phyloP scores from a whole-genome alignment of 2,113 vertebrate species.

The Toxostoma redivivum region DNA sequence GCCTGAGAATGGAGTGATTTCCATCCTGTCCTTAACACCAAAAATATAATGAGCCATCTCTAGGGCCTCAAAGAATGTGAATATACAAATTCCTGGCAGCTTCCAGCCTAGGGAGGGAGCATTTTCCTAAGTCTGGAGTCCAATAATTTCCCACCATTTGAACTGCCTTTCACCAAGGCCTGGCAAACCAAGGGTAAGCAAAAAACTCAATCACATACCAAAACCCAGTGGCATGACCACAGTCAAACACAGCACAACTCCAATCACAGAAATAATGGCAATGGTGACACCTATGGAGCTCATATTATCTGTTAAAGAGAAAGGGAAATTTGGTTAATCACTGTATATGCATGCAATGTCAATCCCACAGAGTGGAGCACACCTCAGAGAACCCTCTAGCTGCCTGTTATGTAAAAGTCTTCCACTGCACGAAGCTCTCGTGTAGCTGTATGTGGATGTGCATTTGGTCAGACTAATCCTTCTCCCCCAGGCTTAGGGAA shows the following conservation, averaged over 20 bases:
- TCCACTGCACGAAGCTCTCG: not conserved
- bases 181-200: not conserved
- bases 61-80: not conserved
- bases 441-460: not conserved
- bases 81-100: not conserved
- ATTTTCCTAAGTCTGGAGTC: not conserved
- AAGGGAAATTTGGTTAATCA: not conserved
- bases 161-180: not conserved
- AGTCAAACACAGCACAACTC: slow-evolving; percentile 31
- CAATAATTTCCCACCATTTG: not conserved
- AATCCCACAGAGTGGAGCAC: not conserved
- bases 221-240: slow-evolving; percentile 33
- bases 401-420: not conserved
- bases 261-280: slow-evolving; percentile 9
- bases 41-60: not conserved
- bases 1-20: not conserved
- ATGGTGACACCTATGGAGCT: not conserved
- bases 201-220: slow-evolving; percentile 55
- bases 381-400: not conserved
- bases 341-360: not conserved
- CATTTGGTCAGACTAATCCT: not conserved
- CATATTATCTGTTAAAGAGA: slow-evolving; percentile 40
- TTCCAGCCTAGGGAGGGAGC: not conserved
- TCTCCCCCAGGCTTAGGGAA: not conserved
- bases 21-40: not conserved